Evolutionary conservation across 2,113 vertebrate genomes (phyloP).

Genomic region (Tachuris rubrigastra): DNA sequence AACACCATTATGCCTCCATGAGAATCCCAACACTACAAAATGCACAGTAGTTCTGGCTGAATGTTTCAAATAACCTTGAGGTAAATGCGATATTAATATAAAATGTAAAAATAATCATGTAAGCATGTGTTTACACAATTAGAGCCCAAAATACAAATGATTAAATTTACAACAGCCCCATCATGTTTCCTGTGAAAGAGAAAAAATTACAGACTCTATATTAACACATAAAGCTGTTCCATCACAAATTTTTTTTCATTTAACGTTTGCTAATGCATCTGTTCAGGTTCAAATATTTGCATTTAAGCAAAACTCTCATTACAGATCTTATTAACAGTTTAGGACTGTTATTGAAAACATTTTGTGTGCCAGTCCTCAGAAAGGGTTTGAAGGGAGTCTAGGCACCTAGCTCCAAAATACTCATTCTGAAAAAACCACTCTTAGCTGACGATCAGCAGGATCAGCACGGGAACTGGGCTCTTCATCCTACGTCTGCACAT

Average conservation of each 20-base stretch:
- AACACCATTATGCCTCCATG: rapidly evolving
- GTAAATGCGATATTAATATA: background rate
- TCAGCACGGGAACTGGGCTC: background rate
- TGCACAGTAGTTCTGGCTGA: background rate
- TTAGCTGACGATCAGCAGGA: background rate
- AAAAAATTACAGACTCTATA: background rate
- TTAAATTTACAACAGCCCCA: background rate
- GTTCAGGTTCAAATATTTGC: background rate
- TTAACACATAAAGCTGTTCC: background rate
- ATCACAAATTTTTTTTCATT: background rate
- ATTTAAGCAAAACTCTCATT: background rate
- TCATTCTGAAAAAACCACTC: background rate
- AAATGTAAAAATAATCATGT: background rate
- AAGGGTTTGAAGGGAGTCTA: background rate
- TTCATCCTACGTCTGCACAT: background rate
- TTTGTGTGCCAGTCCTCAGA: background rate
- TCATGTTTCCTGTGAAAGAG: background rate
- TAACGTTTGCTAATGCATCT: background rate
- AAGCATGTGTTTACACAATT: background rate
- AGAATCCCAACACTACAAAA: background rate
- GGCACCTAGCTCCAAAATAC: background rate
- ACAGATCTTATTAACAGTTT: background rate
- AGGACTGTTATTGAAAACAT: background rate
- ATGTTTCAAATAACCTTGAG: background rate
- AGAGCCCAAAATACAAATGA: background rate